Evolutionary conservation across 2,888 invertebrate species (phyloP), one percentile per base, ranked within the genome.

Genomic region (Trisateles emortualis): DNA sequence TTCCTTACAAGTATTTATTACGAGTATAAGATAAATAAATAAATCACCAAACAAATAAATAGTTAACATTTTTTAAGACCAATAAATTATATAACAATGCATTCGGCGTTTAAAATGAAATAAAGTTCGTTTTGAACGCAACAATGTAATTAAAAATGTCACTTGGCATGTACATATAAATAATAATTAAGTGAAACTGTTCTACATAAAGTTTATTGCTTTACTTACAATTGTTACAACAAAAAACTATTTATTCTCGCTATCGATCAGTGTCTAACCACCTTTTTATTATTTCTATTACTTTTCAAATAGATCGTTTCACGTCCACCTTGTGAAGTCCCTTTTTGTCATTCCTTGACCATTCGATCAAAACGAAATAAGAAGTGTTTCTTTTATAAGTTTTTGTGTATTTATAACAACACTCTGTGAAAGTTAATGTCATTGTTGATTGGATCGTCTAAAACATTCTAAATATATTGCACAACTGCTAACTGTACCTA

Each of bases 341-440:
- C 76, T 84, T 86, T 85, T 85, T 85, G 78, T 83, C 79, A 81
- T 76, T 82, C 76, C 72, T 71, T 78, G 69, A 76, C 68, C 76
- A 79, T 76, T 79, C 78, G 74, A 76, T 81, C 78, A 80, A 78
- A 82, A 80, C 78, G 80, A 79, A 78, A 77, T 76, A 67, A 71
- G 72, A 76, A 76, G 55, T 70, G 72, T 73, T 83, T 81, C 72
- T 82, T 75, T 64, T 63, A 52, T 68, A 68, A 76, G 74, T 79
- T 83, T 83, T 81, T 83, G 52, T 75, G 60, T 67, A 62, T 68
- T 70, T 67, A 63, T 65, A 68, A 69, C 71, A 66, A 71, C 60
- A 62, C 57, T 70, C 59, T 67, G 78, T 78, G 76, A 83, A 84
- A 83, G 79, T 77, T 74, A 78, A 74, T 77, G 74, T 72, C 69